Evolutionary conservation across 2,113 vertebrate genomes (phyloP), one percentile per base, ranked within the genome.

Genomic region (Oxygymnocypris stewartii): DNA sequence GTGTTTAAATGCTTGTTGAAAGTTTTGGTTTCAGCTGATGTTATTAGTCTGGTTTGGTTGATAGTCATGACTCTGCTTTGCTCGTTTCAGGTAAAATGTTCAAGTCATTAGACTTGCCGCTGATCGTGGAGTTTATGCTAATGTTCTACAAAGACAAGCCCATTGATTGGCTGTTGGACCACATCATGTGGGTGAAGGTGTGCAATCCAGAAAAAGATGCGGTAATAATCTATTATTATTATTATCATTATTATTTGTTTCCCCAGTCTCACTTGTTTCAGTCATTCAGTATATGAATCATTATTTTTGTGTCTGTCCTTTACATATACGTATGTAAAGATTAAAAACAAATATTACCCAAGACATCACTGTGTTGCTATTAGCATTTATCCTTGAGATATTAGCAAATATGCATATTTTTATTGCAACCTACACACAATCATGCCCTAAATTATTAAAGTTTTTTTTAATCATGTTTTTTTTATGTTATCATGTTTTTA

Each of bases 121-220:
- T 99, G 89, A 99, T 99, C 6, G 98, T 99, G 88, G 98, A 99
- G 93, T 99, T 99, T 92, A 97, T 99, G 92, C 94, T 99, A 73
- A 99, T 99, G 98, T 99, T 99, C 94, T 99, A 99, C 93, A 99
- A 98, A 90, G 98, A 99, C 96, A 99, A 99, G 89, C 98, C 98
- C 92, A 99, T 99, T 11, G 98, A 99, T 92, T 99, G 98, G 98
- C 96, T 99, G 76, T 95, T 99, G 78, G 98, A 99, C 93, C 98
- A 99, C 92, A 98, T 99, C 92, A 97, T 99, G 91, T 99, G 98
- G 98, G 98, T 99, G 89, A 99, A 99, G 89, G 98, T 99, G 88
- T 99, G 98, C 96, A 99, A 99, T 90, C 98, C 98, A 0, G 98
- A 99, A 93, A 99, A 99, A 90, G 98, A 99, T 1, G 97, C 98